Evolutionary conservation across 2,113 vertebrate species (phyloP).

Genomic region (Phoxinus phoxinus): DNA sequence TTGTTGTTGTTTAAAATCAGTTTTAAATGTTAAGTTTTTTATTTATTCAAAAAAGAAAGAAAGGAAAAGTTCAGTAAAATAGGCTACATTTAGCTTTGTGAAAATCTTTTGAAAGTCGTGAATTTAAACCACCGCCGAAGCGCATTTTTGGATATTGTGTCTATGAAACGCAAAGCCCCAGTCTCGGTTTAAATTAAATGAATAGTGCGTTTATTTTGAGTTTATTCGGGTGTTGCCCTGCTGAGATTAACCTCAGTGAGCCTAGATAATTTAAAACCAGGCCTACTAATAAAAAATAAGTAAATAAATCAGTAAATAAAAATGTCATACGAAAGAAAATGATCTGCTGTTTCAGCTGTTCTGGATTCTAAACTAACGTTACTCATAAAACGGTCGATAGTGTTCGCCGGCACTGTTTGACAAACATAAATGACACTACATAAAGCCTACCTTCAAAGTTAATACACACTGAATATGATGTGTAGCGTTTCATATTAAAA

Average conservation of each 20-base stretch:
- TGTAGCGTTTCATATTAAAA: background rate
- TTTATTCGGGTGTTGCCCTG: background rate
- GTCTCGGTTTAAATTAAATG: background rate
- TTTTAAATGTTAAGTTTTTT: background rate
- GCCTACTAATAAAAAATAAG: background rate
- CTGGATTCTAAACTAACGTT: background rate
- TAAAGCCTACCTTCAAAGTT: background rate
- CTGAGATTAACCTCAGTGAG: background rate
- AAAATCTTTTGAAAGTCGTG: background rate
- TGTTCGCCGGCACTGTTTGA: background rate
- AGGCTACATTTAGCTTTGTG: too few species aligned
- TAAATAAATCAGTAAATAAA: background rate
- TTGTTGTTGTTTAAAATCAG: background rate
- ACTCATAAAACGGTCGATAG: background rate
- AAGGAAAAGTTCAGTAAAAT: background rate
- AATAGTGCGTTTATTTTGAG: background rate
- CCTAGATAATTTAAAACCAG: background rate
- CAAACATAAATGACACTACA: background rate
- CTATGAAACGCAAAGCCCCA: background rate
- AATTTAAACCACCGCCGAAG: background rate
- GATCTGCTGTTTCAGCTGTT: background rate
- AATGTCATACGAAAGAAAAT: background rate
- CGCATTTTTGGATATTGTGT: background rate
- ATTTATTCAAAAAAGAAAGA: background rate
- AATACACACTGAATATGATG: background rate